Percentiles rank a stretch among this genome's conserved stretches.
These are phyloP conservation scores for Montipora capitata DNA, from an alignment of 92 coral and sea anemone species.

Conservation along the genomic window DNA sequence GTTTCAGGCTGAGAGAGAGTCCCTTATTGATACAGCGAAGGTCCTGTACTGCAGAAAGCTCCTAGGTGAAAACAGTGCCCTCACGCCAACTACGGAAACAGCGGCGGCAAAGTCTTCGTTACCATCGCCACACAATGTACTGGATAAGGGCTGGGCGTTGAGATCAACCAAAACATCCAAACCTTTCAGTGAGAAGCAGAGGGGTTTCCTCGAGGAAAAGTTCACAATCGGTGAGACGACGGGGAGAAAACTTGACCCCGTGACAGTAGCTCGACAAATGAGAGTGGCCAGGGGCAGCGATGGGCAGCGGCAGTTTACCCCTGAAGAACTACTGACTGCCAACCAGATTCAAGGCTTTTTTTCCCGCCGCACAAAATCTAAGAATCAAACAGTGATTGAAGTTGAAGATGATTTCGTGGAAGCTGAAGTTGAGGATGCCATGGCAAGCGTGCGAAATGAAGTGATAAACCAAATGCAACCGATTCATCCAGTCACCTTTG, in stretches of 20 bases:
- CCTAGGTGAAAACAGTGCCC: background rate
- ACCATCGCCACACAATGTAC: background rate
- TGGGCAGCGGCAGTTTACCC: background rate
- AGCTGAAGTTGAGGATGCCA: background rate
- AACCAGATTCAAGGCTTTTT: too few relatives aligned
- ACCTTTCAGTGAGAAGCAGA: background rate
- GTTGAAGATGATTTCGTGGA: background rate
- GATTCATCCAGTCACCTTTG: constrained; percentile 7
- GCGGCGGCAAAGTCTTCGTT: background rate
- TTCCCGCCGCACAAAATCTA: too few relatives aligned
- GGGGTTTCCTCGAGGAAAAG: background rate
- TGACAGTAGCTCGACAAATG: background rate
- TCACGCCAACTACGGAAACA: background rate
- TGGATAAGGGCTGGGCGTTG: background rate
- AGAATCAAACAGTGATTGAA: too few relatives aligned
- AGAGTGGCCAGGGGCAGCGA: background rate
- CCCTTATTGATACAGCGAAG: background rate
- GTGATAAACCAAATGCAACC: background rate
- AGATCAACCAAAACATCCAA: background rate
- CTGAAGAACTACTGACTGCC: too few relatives aligned
- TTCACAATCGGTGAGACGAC: background rate
- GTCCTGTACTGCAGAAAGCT: background rate
- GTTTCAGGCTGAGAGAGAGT: constrained; percentile 44
- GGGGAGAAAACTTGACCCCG: background rate
- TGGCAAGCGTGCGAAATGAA: constrained; percentile 1